Conservation (phyloP, 2,113 vertebrate genomes). For the Aepyceros melampus region DNA sequence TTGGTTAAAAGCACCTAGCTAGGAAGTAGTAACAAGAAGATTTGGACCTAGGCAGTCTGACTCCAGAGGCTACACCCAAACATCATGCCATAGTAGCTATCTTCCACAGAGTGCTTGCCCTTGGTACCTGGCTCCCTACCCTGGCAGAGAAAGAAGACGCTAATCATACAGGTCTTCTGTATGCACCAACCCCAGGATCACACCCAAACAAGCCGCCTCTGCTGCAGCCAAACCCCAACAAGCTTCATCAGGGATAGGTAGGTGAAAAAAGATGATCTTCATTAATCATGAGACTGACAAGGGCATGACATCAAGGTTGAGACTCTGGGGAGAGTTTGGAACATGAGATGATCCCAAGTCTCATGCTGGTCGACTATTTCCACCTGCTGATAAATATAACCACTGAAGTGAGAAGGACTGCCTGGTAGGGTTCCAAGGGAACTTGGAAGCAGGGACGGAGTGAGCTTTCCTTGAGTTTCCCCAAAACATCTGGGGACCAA, state of each 20-base stretch:
- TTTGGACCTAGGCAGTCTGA: not conserved
- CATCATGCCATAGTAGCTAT: not conserved
- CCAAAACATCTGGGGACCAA: not conserved
- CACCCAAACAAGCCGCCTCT: not conserved
- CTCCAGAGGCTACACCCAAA: not conserved
- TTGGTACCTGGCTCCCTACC: not conserved
- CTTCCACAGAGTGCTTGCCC: not conserved
- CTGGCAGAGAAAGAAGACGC: not conserved
- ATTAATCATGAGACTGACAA: constrained; percentile 14
- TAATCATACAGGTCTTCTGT: not conserved
- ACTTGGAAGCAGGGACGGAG: not conserved
- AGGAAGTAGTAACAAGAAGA: not conserved
- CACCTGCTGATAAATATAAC: not conserved
- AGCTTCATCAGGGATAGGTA: not conserved
- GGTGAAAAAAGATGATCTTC: not conserved
- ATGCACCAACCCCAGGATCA: not conserved
- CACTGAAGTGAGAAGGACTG: too few relatives aligned
- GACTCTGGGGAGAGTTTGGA: not conserved
- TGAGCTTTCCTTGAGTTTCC: not conserved
- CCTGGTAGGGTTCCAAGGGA: not conserved
- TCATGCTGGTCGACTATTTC: not conserved
- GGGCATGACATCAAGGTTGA: not conserved
- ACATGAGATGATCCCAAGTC: not conserved
- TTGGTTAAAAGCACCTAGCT: not conserved
- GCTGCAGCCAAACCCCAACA: not conserved